These are phyloP conservation scores for Aythya fuligula DNA, from an alignment of 2,797 vertebrate species.

Conservation along the genomic window DNA sequence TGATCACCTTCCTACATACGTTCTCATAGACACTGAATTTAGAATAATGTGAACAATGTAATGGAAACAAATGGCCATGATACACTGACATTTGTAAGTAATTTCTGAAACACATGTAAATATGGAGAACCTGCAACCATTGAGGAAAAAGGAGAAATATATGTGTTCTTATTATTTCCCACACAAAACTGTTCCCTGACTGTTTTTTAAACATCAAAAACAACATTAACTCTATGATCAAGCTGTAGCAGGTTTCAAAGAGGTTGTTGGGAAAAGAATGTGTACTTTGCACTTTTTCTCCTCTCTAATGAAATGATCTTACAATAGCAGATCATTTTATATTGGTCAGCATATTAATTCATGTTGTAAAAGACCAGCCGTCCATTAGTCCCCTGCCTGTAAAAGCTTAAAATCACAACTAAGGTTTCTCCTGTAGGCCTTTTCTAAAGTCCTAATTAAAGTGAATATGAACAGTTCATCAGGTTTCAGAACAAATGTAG, in stretches of 20 bases:
- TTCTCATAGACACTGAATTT: neutral
- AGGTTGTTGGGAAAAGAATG: neutral
- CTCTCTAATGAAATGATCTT: neutral
- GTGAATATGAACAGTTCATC: constrained; percentile 12
- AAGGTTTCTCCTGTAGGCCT: neutral
- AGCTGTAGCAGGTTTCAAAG: neutral
- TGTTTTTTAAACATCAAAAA: neutral
- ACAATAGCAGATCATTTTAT: neutral
- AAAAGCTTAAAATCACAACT: neutral
- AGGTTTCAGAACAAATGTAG: constrained; percentile 4
- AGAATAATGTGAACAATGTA: neutral
- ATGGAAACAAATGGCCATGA: neutral
- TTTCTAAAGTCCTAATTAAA: neutral
- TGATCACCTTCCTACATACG: neutral
- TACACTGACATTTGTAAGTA: neutral
- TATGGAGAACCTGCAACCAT: neutral
- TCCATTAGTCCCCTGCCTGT: neutral
- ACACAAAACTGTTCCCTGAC: neutral
- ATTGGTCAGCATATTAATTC: neutral
- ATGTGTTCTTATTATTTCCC: neutral
- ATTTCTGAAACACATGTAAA: neutral
- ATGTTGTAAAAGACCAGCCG: neutral
- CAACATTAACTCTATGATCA: neutral
- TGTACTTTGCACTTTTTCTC: neutral
- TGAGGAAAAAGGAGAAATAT: neutral